Conservation (phyloP, 2,113 vertebrate genomes). For the Gallinago jamesoni region DNA sequence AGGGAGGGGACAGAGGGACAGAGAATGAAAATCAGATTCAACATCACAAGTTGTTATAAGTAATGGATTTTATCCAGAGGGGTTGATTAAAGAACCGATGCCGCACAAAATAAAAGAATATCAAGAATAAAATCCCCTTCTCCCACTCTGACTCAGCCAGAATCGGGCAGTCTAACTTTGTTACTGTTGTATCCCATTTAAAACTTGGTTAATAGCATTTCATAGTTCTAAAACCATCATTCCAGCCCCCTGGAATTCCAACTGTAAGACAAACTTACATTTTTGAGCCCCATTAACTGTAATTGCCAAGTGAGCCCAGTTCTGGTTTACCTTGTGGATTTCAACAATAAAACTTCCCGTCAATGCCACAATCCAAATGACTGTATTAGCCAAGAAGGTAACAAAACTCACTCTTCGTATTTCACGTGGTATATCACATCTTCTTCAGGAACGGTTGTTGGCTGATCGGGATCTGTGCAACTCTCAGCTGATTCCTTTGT, state of each 20-base stretch:
- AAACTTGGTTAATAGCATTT: neutral
- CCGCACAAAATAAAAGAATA: fast-evolving
- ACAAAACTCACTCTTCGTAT: conserved; percentile 92
- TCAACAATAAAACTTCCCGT: neutral
- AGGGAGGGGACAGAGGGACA: neutral
- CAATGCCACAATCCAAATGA: fast-evolving
- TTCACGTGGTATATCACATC: conserved; percentile 89
- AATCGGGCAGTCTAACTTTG: neutral
- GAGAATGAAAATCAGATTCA: neutral
- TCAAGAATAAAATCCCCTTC: neutral
- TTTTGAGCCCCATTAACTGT: too few species aligned
- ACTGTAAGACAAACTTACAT: neutral
- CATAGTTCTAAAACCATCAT: neutral
- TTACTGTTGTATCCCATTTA: neutral
- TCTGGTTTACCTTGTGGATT: neutral
- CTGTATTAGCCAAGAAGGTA: neutral
- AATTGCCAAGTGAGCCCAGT: neutral
- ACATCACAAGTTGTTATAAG: neutral
- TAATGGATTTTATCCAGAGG: neutral
- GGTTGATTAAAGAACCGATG: neutral
- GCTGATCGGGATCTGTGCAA: neutral
- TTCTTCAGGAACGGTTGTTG: conserved; percentile 34
- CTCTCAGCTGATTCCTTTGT: neutral
- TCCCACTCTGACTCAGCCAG: neutral
- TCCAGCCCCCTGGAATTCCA: neutral